Base-by-base conservation (phyloP, 1,140 invertebrate genomes). In the Brachionus rubens region DNA sequence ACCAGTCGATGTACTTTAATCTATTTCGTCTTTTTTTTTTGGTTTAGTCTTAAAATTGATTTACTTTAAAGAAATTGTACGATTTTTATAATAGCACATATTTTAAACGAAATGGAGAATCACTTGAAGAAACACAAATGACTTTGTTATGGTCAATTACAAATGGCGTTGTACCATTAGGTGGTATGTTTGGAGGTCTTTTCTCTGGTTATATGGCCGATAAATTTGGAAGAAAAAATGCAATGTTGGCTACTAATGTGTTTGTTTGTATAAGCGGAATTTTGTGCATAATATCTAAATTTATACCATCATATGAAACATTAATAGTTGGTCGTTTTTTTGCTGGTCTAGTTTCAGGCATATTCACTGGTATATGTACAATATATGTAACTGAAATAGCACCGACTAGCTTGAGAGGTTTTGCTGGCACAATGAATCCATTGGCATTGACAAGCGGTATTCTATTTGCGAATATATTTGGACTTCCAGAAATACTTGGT, bases 361-460 rank as follows among this genome's bases (percentile, higher is more conserved):
- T 79, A 12, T 30, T 46, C 16, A 76, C 91, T n/a, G 92, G 91
- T 7, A 79, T 94, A 0, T 89, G 90, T 0, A 91, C 92, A 0
- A 91, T 94, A 89, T 95, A 94, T 79, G 81, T 95, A 7, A 87
- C 90, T 0, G 92, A 95, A 85, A 91, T 95, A 80, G 91, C 92
- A 0, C 92, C 92, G 0, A 85, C 88, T 0, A 89, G 91, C 78
- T 82, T 93, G 0, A 83, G 92, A 76, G 92, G 92, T 62, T 91
- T 91, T 21, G 83, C 92, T 19, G 92, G 92, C 2, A 92, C 91
- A 1, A 90, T 92, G 0, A 92, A 93, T 81, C 93, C 94, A 80
- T 81, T 95, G 3, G 89, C 92, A 12, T 90, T 94, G 75, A 93
- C 92, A 0, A 91, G 94, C 47, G 91, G 91, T 0, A 94, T 94